Evolutionary conservation across 2,888 invertebrate species (phyloP), one percentile per base, ranked within the genome.

Genomic region (Diarsia mendica): DNA sequence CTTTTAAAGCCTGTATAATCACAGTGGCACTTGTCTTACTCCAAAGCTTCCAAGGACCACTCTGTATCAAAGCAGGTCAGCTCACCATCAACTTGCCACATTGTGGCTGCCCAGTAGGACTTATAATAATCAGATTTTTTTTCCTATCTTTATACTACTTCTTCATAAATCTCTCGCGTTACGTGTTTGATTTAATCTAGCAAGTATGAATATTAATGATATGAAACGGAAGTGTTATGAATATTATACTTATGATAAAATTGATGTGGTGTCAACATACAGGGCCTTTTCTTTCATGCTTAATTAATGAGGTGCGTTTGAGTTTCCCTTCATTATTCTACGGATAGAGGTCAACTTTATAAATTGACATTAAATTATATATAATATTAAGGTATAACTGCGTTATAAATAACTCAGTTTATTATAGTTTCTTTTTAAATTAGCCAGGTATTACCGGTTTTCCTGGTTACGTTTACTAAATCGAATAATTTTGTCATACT

Each of bases 281-380:
- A 64, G 48, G 20, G 53, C 10, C 18, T 73, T 66, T 67, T 55
- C 60, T 69, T 67, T 15, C 20, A 60, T 75, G 23, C n/a, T 58
- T 78, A 83, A 64, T 67, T 83, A 80, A 83, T 83, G 51, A 80
- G 71, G 33, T 53, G 67, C n/a, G 2, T 20, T 71, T 49, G 44
- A 68, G 69, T 79, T 83, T 80, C 58, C 80, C 80, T 79, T 83
- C 20, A 66, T 76, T 69, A 81, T 63, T 49, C 15, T 53, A 6
- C 13, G 55, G 0, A 77, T 65, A 71, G 79, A 79, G 72, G 83
- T 75, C 64, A 71, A 18, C 18, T 28, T 3, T 18, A 60, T 53
- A 53, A 5, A 23, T 28, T 69, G 23, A 33, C 20, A 61, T 39
- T 39, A 5, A 39, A 28, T 28, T 28, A 28, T 28, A 2, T 28